Conservation (phyloP, 2,797 vertebrate genomes). For the Adelosebastes latens region DNA sequence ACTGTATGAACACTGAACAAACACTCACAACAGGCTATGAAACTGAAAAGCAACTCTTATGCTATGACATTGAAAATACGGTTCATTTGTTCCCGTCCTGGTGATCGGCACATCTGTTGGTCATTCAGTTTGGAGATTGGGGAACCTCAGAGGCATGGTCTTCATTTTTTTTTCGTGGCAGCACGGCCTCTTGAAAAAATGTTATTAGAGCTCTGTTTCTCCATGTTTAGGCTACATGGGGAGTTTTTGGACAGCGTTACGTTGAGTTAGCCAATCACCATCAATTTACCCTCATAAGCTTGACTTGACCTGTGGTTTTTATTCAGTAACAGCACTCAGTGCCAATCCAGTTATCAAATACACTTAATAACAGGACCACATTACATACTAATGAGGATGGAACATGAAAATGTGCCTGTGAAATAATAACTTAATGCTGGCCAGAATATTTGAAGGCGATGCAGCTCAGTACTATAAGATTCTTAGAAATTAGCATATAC, state of each 20-base stretch:
- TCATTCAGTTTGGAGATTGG: not conserved
- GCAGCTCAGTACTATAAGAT: not conserved
- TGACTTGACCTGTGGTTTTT: not conserved
- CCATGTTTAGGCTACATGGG: not conserved
- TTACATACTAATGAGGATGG: not conserved
- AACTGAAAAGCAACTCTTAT: not conserved
- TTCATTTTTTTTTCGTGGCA: not conserved
- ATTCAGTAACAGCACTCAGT: not conserved
- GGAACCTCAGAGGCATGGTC: not conserved
- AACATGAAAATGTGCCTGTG: not conserved
- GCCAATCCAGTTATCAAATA: not conserved
- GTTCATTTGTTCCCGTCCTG: no score
- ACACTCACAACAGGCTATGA: not conserved
- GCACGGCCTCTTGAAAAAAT: rapidly evolving
- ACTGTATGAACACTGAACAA: no score
- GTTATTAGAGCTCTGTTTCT: not conserved
- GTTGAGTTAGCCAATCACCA: not conserved
- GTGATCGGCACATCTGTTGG: no score
- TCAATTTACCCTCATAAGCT: not conserved
- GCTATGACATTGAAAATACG: not conserved
- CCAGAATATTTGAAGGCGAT: not conserved
- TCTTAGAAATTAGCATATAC: not conserved
- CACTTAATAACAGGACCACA: not conserved
- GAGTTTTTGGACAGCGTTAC: not conserved
- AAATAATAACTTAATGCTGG: not conserved